Evolutionary conservation across 2,113 vertebrate species (phyloP).

Genomic region (Coryphaenoides rupestris): DNA sequence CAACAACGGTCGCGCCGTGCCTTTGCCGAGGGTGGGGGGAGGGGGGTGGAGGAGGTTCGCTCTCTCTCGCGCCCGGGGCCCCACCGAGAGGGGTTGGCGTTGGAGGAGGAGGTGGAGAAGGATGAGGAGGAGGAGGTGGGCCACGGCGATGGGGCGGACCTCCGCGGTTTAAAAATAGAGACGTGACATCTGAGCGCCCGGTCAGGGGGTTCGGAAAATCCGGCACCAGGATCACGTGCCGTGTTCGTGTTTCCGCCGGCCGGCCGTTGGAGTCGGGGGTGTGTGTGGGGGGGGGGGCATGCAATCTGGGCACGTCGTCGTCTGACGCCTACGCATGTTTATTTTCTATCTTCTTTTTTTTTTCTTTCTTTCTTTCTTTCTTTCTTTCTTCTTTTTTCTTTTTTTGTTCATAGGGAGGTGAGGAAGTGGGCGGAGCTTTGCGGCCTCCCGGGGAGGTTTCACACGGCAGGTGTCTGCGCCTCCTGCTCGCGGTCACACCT

Average conservation of each 20-base stretch:
- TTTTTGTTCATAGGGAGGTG: too few relatives aligned
- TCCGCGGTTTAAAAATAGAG: slow-evolving; percentile 73
- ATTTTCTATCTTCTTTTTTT: too few relatives aligned
- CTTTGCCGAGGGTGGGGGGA: slow-evolving; percentile 31
- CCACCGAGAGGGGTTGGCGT: slow-evolving; percentile 56
- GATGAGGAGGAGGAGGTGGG: slow-evolving; percentile 35
- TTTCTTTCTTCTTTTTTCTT: too few relatives aligned
- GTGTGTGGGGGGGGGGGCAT: slow-evolving; percentile 56
- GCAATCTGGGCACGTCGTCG: slow-evolving; percentile 66
- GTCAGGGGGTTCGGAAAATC: slow-evolving; percentile 76
- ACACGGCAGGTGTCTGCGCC: too few relatives aligned
- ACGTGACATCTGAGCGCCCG: slow-evolving; percentile 73
- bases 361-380: too few relatives aligned
- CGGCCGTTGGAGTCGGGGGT: slow-evolving; percentile 62
- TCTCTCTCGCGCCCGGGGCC: slow-evolving; percentile 44
- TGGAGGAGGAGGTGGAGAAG: neutral
- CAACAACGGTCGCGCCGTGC: slow-evolving; percentile 48
- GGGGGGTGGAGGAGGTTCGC: too few relatives aligned
- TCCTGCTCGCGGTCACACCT: too few relatives aligned
- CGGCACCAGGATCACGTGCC: slow-evolving; percentile 2
- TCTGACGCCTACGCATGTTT: slow-evolving; percentile 63
- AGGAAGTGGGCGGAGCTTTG: too few relatives aligned
- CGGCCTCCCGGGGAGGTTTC: too few relatives aligned
- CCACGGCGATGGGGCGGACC: too few relatives aligned
- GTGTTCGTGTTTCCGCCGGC: slow-evolving; percentile 16